Conservation (phyloP, 2,113 vertebrate species). For the Oryzias celebensis region DNA sequence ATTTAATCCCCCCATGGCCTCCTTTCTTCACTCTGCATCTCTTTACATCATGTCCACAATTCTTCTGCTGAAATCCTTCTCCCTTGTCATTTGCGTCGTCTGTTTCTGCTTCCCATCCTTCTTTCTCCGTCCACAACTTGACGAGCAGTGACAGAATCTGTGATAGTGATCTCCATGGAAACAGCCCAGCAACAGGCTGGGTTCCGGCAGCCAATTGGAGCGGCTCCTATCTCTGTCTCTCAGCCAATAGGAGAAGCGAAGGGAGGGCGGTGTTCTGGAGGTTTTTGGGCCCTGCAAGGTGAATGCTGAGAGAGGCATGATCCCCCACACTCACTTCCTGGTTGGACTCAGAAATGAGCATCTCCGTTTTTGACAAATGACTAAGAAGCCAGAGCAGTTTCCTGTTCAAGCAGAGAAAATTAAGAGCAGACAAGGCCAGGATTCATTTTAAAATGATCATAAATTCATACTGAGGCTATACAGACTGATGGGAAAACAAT, state of each 20-base stretch:
- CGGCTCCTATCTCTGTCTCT: neutral
- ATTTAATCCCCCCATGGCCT: neutral
- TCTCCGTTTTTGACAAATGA: neutral
- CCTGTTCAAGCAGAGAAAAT: neutral
- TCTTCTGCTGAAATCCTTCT: constrained; percentile 12
- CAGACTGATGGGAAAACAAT: neutral
- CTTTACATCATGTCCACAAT: neutral
- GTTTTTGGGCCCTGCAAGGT: constrained; percentile 55
- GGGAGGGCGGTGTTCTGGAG: neutral
- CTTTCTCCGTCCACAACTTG: constrained; percentile 4
- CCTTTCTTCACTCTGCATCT: neutral
- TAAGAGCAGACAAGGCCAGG: neutral
- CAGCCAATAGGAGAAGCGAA: constrained; percentile 57
- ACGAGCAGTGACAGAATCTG: constrained; percentile 1
- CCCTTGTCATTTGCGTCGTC: constrained; percentile 25
- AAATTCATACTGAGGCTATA: neutral
- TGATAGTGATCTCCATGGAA: constrained; percentile 74
- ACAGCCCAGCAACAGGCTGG: constrained; percentile 77
- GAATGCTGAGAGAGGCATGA: constrained; percentile 52
- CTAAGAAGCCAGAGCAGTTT: neutral
- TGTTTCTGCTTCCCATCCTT: constrained; percentile 12
- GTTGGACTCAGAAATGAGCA: constrained; percentile 5
- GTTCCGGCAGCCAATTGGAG: constrained; percentile 58
- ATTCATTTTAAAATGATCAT: neutral
- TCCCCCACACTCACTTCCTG: constrained; percentile 42